A percentile compares a stretch with the other conserved stretches of the same genome.
phyloP scores from a whole-genome alignment of 2,113 vertebrate genomes.

The Lamprologus sp. region DNA sequence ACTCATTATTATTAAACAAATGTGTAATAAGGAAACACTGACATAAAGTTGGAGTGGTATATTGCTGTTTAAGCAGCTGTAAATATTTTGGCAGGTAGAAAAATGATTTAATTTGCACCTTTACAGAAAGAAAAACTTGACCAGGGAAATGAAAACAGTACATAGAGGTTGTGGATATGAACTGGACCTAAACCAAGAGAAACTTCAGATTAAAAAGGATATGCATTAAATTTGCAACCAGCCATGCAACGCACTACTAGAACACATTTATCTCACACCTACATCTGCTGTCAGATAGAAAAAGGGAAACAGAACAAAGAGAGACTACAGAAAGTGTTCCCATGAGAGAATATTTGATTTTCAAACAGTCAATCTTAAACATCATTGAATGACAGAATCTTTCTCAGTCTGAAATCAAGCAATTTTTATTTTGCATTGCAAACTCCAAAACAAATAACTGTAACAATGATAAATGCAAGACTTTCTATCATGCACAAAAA shows the following conservation, averaged over 20 bases:
- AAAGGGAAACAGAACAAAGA: background rate
- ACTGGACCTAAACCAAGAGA: constrained; percentile 30
- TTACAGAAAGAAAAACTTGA: constrained; percentile 34
- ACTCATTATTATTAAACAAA: constrained; percentile 23
- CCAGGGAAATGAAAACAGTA: constrained; percentile 33
- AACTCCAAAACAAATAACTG: background rate
- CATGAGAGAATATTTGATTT: background rate
- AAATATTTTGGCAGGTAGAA: constrained; percentile 33
- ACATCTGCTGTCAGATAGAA: constrained; percentile 25
- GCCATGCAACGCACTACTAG: constrained; percentile 11
- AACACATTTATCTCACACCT: constrained; percentile 38
- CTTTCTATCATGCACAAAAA: background rate
- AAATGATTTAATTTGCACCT: constrained; percentile 47
- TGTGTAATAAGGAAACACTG: constrained; percentile 21
- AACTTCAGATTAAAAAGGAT: constrained; percentile 42
- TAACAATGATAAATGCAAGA: background rate
- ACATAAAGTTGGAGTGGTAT: background rate
- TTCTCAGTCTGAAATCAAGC: background rate
- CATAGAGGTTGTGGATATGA: constrained; percentile 22
- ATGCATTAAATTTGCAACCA: constrained; percentile 42
- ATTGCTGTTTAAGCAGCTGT: constrained; percentile 9
- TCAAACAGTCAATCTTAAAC: background rate
- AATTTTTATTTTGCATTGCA: background rate
- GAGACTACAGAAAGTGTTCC: background rate
- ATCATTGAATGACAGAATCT: background rate